Evolutionary conservation across 2,113 vertebrate species (phyloP), one percentile per base, ranked within the genome.

Genomic region (Marmota monax): DNA sequence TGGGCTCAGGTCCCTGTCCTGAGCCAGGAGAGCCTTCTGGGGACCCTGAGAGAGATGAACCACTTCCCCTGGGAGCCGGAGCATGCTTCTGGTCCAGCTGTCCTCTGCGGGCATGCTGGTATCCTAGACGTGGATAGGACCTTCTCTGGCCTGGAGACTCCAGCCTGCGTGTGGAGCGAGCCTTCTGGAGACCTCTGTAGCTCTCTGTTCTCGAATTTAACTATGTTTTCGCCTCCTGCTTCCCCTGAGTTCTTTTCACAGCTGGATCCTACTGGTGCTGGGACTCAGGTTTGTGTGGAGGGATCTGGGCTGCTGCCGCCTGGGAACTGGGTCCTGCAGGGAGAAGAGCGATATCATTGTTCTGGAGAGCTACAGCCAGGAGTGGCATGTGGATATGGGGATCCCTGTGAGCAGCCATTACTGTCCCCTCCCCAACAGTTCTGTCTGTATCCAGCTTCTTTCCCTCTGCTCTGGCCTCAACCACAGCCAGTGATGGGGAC

Each of bases 61-160:
- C 72, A 1, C 6, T 53, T 70, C 34, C 25, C 22, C 23, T 25
- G 25, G 29, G 32, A 56, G 29, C 9, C 22, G 0, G 72, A 25
- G 45, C 4, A 6, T 5, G 14, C 29, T 17, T 7, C 51, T 27
- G 42, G 9, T 45, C 84, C 32, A 27, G 42, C 70, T 2, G 1
- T 20, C 20, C 3, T 39, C 23, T 20, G 0, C 0, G 63, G 12
- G 6, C 16, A 12, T 8, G 13, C 34, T 8, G 42, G 32, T 37
- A 4, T n/a, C 42, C 23, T 16, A 29, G 4, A 12, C 2, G 0
- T 45, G 45, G 42, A 51, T 9, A 9, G n/a, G 27, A 29, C 53
- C 39, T 42, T 39, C 3, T 9, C 23, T 37, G 53, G 37, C 51
- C 39, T 20, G 39, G 9, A 53, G 17, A 5, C 53, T 25, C 42